phyloP scores from a whole-genome alignment of 2,797 vertebrate genomes.

The Poecilia velifera region DNA sequence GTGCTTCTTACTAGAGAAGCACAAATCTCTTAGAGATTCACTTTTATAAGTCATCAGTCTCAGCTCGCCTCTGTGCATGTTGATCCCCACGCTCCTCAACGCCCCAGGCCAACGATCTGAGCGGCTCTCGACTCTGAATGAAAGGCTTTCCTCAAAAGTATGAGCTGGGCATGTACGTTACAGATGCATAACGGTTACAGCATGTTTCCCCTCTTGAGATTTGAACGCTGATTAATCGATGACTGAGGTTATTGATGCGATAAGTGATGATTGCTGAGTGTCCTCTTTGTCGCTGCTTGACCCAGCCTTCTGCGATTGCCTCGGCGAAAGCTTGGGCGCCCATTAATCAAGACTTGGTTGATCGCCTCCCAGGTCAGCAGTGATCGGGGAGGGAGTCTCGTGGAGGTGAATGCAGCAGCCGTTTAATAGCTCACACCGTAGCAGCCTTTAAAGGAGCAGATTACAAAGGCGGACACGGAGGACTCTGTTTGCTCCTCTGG shows the following conservation, averaged over 20 bases:
- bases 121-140: slow-evolving; percentile 20
- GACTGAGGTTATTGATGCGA: slow-evolving; percentile 61
- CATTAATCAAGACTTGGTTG: slow-evolving; percentile 75
- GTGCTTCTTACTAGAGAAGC: slow-evolving; percentile 11
- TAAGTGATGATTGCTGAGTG: slow-evolving; percentile 55
- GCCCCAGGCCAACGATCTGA: slow-evolving; percentile 9
- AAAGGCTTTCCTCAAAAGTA: slow-evolving; percentile 19
- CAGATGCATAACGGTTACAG: slow-evolving; percentile 30
- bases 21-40: slow-evolving; percentile 9
- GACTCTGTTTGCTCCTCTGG: slow-evolving; percentile 20
- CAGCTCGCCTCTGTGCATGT: slow-evolving; percentile 26
- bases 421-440: slow-evolving; percentile 65
- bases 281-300: slow-evolving; percentile 60
- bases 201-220: slow-evolving; percentile 44
- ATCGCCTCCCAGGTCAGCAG: slow-evolving; percentile 63
- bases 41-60: slow-evolving; percentile 44
- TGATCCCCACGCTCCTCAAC: slow-evolving; percentile 36
- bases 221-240: slow-evolving; percentile 59
- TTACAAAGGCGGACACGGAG: slow-evolving; percentile 35
- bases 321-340: slow-evolving; percentile 47
- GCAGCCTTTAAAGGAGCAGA: slow-evolving; percentile 55
- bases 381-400: slow-evolving; percentile 51
- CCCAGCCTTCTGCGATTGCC: slow-evolving; percentile 62
- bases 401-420: slow-evolving; percentile 56
- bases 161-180: slow-evolving; percentile 17